Percentiles rank a stretch among this genome's conserved stretches.
Evolutionary conservation across 2,113 vertebrate species (phyloP).

Genomic region (Dipodomys ordii): DNA sequence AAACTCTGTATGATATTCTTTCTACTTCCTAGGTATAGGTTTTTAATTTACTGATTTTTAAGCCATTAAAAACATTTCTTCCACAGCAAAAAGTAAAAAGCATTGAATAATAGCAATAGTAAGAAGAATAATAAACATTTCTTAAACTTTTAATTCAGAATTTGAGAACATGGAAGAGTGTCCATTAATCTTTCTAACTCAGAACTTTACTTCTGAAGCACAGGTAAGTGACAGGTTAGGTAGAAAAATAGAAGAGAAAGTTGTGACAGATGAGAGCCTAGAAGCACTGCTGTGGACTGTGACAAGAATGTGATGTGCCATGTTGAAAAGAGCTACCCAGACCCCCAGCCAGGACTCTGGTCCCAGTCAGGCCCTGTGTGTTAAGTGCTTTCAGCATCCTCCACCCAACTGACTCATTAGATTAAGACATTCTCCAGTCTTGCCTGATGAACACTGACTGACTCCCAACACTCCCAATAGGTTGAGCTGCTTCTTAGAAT

Average conservation of each 20-base stretch:
- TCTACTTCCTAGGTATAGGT: background rate
- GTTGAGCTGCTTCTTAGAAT: background rate
- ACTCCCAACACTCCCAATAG: background rate
- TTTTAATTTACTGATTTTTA: constrained; percentile 27
- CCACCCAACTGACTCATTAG: constrained; percentile 31
- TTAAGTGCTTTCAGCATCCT: constrained; percentile 31
- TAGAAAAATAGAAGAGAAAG: constrained; percentile 34
- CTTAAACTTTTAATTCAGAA: constrained; percentile 14
- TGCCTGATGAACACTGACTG: background rate
- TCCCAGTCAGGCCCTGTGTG: background rate
- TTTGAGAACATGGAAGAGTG: background rate
- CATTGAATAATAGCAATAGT: no score
- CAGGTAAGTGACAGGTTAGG: constrained; percentile 17
- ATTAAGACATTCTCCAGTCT: background rate
- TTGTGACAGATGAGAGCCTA: background rate
- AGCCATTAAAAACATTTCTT: constrained; percentile 35
- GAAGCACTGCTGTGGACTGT: constrained; percentile 1
- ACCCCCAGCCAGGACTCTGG: background rate
- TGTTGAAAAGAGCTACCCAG: constrained; percentile 50
- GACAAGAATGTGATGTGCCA: constrained; percentile 68
- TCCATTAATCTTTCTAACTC: background rate
- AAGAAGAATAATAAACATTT: no score
- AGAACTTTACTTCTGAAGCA: constrained; percentile 45
- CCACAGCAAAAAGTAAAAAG: no score
- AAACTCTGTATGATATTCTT: background rate